Conservation (phyloP, 2,888 invertebrate genomes). For the Drosophila mulleri region DNA sequence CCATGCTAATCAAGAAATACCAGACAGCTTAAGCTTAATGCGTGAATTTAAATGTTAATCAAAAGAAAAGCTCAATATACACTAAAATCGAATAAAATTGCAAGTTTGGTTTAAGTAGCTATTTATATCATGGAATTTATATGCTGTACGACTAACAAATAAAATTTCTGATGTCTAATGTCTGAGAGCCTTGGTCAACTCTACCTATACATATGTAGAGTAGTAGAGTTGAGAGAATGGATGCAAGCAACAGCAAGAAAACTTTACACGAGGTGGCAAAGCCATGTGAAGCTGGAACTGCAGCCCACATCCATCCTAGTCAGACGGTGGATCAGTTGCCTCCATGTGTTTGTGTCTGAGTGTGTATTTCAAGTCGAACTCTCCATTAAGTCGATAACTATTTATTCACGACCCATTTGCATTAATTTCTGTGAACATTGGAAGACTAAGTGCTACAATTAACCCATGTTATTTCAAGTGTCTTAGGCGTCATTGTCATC, state of each 20-base stretch:
- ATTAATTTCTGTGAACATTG: conserved; percentile 8
- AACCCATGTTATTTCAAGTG: neutral
- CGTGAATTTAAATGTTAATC: conserved; percentile 33
- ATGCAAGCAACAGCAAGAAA: no score
- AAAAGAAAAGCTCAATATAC: conserved; percentile 12
- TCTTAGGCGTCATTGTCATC: conserved; percentile 29
- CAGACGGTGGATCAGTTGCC: no score
- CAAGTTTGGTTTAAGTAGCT: conserved; percentile 12
- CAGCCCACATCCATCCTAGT: no score
- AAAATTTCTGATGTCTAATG: neutral
- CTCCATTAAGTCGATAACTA: neutral
- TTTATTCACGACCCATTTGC: neutral
- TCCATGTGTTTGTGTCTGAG: neutral
- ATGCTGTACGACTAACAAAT: conserved; percentile 4
- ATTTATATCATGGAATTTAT: conserved; percentile 4
- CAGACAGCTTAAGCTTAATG: conserved; percentile 57
- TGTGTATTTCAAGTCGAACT: neutral
- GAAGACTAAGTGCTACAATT: conserved; percentile 18
- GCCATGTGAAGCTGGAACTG: no score
- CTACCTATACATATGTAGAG: no score
- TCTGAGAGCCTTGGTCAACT: no score
- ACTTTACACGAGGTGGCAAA: no score
- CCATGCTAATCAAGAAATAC: conserved; percentile 85
- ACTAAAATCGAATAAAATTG: conserved; percentile 15
- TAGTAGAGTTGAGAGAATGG: no score